Percentiles rank a stretch among this genome's conserved stretches.
Evolutionary conservation across 2,888 invertebrate genomes (phyloP).

Genomic region (Aethes cnicana): DNA sequence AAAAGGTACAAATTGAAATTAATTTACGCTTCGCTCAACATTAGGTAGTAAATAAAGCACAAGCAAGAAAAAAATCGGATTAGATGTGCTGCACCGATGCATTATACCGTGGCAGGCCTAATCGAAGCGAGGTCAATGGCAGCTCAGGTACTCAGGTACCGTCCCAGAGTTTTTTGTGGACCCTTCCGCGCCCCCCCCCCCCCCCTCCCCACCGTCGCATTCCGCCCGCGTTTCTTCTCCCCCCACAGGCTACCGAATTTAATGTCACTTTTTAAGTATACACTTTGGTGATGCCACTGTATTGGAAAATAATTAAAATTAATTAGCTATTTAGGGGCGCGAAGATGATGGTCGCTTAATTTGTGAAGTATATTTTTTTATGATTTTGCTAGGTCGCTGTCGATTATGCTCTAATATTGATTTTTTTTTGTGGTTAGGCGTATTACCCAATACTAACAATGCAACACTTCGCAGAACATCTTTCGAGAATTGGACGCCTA

Average conservation of each 20-base stretch:
- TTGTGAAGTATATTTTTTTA: too few relatives aligned
- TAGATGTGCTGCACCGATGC: constrained; percentile 56
- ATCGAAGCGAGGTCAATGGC: constrained; percentile 75
- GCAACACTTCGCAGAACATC: too few relatives aligned
- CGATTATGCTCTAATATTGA: too few relatives aligned
- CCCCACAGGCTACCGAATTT: constrained; percentile 62
- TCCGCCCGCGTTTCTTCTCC: constrained; percentile 39
- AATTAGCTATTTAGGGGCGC: constrained; percentile 8
- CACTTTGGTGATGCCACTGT: constrained; percentile 18
- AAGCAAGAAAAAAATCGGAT: constrained; percentile 42
- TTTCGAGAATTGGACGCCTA: too few relatives aligned
- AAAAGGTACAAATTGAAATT: constrained; percentile 37
- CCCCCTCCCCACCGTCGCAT: constrained; percentile 40
- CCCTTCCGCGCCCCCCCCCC: constrained; percentile 42
- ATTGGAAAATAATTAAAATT: constrained; percentile 20
- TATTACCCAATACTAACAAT: too few relatives aligned
- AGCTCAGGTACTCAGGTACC: constrained; percentile 77
- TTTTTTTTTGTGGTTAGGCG: too few relatives aligned
- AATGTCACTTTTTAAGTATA: constrained; percentile 45
- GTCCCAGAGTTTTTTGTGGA: constrained; percentile 66
- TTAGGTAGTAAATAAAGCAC: constrained; percentile 30
- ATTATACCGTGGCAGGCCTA: constrained; percentile 58
- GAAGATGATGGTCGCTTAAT: constrained; percentile 6
- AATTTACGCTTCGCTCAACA: constrained; percentile 41
- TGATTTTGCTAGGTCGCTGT: too few relatives aligned